Base-by-base conservation (phyloP, 1,140 invertebrate genomes). In the Drosophila varians region DNA sequence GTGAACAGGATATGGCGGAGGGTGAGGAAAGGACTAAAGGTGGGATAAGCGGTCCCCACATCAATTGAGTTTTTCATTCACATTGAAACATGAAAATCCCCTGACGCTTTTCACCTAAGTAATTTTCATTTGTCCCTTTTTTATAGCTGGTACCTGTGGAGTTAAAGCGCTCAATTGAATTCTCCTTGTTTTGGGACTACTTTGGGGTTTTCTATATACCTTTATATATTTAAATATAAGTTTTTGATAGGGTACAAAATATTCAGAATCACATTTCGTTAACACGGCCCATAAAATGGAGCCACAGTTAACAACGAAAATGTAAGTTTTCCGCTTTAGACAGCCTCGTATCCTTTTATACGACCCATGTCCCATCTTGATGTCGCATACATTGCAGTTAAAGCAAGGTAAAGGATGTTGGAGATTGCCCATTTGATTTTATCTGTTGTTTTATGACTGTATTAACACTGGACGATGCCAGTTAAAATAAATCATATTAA, bases 1-100 rank as follows among this genome's bases (percentile, higher is more conserved):
- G 72, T 75, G 28, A 31, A 31, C 28, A 11, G 28, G 9, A 31
- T 11, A 31, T 9, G 9, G 4, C n/a, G 2, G 11, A 9, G 28
- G 28, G 9, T 2, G 25, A 7, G 25, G 5, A 61, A 14, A 45
- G 11, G 14, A 31, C 28, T 31, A 11, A 31, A 31, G 28, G 28
- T 31, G 28, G 28, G 28, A 31, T 31, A 31, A 31, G 28, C 28
- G 28, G 28, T 31, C 28, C 28, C 28, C 28, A 31, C 28, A 31
- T 31, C 28, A 31, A 31, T 31, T 31, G 28, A 31, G 28, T 31
- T 31, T 31, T 31, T 11, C 11, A 31, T 31, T 11, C 28, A 31
- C 28, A 4, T n/a, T 2, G 21, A 31, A 31, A 31, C 28, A 31
- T 31, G 28, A 31, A 31, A 31, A 31, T 31, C 28, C 28, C 28